Conservation (phyloP, 2,888 invertebrate species). For the Spodoptera exigua region DNA sequence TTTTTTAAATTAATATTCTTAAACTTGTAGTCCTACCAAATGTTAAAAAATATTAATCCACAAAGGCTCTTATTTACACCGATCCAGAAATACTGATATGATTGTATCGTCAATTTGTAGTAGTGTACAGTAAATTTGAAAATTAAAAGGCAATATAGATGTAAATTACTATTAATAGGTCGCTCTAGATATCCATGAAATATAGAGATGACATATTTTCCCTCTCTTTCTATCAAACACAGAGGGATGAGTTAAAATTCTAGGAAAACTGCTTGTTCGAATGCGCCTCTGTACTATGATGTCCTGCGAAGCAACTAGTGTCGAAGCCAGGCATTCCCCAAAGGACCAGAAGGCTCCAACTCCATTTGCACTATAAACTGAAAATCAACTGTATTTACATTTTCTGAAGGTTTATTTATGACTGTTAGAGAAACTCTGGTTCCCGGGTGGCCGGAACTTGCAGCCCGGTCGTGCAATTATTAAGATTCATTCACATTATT, state of each 20-base stretch:
- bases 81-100: too few species aligned
- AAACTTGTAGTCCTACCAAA: too few species aligned
- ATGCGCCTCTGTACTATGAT: conserved; percentile 48
- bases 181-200: conserved; percentile 1
- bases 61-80: too few species aligned
- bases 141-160: too few species aligned
- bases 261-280: conserved; percentile 26
- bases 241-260: conserved; percentile 31
- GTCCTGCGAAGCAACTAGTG: conserved; percentile 49
- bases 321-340: conserved; percentile 25
- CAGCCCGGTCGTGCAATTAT: conserved; percentile 39
- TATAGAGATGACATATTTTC: background rate
- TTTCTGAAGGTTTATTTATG: conserved; percentile 20
- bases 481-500: conserved; percentile 42
- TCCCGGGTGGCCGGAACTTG: conserved; percentile 35
- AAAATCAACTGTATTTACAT: conserved; percentile 34
- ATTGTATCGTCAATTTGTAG: too few species aligned
- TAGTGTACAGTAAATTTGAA: too few species aligned
- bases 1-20: too few species aligned
- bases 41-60: too few species aligned
- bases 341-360: conserved; percentile 39
- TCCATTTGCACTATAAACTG: conserved; percentile 11
- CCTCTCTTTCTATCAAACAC: conserved; percentile 34
- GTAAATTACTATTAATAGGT: background rate
- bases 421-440: conserved; percentile 1